Conservation (phyloP, 2,888 invertebrate genomes). For the Merodon equestris region DNA sequence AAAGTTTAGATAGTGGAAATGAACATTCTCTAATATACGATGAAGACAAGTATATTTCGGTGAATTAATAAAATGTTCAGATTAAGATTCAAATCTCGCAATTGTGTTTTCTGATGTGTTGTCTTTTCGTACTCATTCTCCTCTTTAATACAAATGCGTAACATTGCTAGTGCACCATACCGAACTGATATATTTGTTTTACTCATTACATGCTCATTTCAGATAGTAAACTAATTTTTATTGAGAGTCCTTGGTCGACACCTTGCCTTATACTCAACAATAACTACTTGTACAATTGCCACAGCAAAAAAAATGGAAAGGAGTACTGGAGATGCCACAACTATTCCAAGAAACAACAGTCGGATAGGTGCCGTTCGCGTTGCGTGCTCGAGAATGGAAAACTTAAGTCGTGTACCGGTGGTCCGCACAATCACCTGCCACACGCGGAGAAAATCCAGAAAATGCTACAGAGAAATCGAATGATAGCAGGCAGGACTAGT, state of each 20-base stretch:
- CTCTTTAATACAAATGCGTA: not conserved
- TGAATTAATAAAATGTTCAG: constrained; percentile 49
- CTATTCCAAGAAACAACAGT: constrained; percentile 77
- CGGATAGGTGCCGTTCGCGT: constrained; percentile 77
- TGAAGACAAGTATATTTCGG: constrained; percentile 35
- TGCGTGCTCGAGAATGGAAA: constrained; percentile 78
- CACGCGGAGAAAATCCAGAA: constrained; percentile 78
- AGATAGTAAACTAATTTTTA: constrained; percentile 75
- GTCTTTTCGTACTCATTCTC: not conserved
- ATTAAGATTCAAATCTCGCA: not conserved
- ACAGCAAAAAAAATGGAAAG: constrained; percentile 78
- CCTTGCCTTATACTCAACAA: constrained; percentile 77
- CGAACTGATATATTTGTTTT: constrained; percentile 38
- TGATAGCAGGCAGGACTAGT: constrained; percentile 49
- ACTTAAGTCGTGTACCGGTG: constrained; percentile 77
- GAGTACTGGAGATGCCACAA: constrained; percentile 79
- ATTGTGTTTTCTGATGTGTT: no score
- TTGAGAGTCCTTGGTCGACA: constrained; percentile 79
- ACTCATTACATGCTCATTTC: constrained; percentile 58
- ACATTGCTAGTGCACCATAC: not conserved
- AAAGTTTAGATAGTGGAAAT: constrained; percentile 22
- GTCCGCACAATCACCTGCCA: constrained; percentile 77
- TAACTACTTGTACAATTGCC: constrained; percentile 77
- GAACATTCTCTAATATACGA: constrained; percentile 1
- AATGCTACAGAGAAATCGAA: constrained; percentile 76